Conservation (phyloP, 1,140 invertebrate genomes). For the Heliconius eleuchia region DNA sequence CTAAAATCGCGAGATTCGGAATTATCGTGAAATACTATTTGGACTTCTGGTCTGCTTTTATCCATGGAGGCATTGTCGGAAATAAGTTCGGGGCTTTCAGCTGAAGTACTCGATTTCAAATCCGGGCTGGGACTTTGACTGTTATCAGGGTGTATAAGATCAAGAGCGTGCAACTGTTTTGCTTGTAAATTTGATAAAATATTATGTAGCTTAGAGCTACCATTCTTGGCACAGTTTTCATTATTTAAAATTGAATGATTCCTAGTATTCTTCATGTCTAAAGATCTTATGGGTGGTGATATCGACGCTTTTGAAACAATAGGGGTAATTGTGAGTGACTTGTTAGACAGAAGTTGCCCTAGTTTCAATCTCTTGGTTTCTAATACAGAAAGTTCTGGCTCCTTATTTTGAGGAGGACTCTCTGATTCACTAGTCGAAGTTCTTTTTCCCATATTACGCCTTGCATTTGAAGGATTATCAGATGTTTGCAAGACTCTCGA, state of each 20-base stretch:
- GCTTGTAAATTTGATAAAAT: constrained; percentile 74
- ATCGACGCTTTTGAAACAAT: constrained; percentile 52
- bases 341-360: constrained; percentile 70
- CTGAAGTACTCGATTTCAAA: constrained; percentile 72
- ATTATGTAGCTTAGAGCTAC: constrained; percentile 75
- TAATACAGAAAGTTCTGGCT: constrained; percentile 59
- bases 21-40: constrained; percentile 76
- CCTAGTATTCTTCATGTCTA: constrained; percentile 55
- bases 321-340: constrained; percentile 64
- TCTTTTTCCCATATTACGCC: constrained; percentile 59
- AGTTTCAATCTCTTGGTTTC: constrained; percentile 77
- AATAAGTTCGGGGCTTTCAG: constrained; percentile 58
- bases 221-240: constrained; percentile 78
- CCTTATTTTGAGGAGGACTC: constrained; percentile 58
- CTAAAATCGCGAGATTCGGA: constrained; percentile 72
- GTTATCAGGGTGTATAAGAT: constrained; percentile 61
- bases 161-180: constrained; percentile 67
- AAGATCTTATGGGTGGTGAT: constrained; percentile 51
- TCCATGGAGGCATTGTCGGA: constrained; percentile 52
- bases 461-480: constrained; percentile 53
- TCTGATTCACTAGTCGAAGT: constrained; percentile 49
- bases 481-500: constrained; percentile 65
- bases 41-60: constrained; percentile 61
- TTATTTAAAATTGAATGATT: constrained; percentile 71
- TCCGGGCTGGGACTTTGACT: constrained; percentile 57